These are phyloP conservation scores for Ranitomeya imitator DNA, from an alignment of 2,113 vertebrate species.

Conservation along the genomic window DNA sequence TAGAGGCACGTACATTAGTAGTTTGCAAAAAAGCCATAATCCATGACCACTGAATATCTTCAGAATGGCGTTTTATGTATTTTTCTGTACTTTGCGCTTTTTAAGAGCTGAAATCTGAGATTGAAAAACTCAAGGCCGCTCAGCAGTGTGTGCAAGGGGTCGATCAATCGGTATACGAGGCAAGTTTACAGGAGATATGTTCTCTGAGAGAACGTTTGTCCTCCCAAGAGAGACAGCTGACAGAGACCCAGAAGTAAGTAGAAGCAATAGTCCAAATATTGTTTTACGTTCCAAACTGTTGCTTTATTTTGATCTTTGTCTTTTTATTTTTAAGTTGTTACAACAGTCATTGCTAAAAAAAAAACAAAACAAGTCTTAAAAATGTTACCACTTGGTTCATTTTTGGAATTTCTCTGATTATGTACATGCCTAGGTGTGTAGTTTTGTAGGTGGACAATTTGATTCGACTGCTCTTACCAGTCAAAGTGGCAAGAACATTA, in stretches of 20 bases:
- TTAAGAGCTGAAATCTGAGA: constrained; percentile 50
- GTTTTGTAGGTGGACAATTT: too few species aligned
- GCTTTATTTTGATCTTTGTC: too few species aligned
- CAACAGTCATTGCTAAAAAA: too few species aligned
- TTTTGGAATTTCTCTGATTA: too few species aligned
- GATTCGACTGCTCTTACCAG: too few species aligned
- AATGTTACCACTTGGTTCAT: not conserved
- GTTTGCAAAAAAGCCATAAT: not conserved
- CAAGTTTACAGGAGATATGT: constrained; percentile 37
- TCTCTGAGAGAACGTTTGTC: constrained; percentile 42
- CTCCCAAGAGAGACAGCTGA: constrained; percentile 39
- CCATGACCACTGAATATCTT: not conserved
- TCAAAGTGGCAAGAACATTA: too few species aligned
- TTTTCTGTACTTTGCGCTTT: not conserved
- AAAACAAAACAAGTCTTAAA: too few species aligned
- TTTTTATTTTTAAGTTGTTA: too few species aligned
- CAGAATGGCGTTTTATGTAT: not conserved
- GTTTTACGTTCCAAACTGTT: too few species aligned
- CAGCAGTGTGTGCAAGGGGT: constrained; percentile 25
- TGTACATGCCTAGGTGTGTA: too few species aligned
- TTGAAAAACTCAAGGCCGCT: constrained; percentile 53
- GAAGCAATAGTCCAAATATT: not conserved
- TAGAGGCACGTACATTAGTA: not conserved
- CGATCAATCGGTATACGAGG: constrained; percentile 6
- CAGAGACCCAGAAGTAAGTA: constrained; percentile 28